These are phyloP conservation scores for Pseudolycoriella hygida DNA, from an alignment of 2,888 invertebrate genomes.

Conservation along the genomic window DNA sequence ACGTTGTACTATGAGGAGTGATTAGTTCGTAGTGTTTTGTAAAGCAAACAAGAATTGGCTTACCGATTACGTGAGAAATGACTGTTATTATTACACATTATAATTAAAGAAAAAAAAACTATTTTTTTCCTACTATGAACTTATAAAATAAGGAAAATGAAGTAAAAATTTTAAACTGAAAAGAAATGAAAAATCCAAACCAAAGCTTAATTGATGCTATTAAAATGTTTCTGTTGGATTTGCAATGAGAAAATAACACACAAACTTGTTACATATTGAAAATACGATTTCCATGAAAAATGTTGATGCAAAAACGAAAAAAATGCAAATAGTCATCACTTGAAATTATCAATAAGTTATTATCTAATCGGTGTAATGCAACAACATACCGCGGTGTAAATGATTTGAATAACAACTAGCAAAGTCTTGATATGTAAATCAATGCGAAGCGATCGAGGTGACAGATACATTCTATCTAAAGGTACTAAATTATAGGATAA, in stretches of 20 bases:
- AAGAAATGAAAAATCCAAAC: neutral
- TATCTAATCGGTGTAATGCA: neutral
- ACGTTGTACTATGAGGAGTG: no score
- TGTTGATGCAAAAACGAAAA: no score
- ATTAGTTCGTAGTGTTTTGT: no score
- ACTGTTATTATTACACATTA: neutral
- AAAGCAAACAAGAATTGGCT: no score
- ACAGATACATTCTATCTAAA: no score
- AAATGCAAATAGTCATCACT: neutral
- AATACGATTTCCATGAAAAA: neutral
- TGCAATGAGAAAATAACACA: neutral
- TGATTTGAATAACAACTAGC: neutral
- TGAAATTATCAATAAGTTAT: neutral
- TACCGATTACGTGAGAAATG: neutral
- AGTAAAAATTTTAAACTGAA: no score
- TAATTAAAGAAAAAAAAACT: neutral
- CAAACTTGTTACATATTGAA: neutral
- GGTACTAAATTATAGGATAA: no score
- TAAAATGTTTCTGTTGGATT: neutral
- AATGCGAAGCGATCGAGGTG: neutral
- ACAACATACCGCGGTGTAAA: neutral
- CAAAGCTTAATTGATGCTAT: conserved; percentile 1
- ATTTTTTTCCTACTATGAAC: no score
- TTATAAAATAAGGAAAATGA: no score
- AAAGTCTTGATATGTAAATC: neutral